phyloP scores from a whole-genome alignment of 1,140 invertebrate species.

The Drosophila elegans region DNA sequence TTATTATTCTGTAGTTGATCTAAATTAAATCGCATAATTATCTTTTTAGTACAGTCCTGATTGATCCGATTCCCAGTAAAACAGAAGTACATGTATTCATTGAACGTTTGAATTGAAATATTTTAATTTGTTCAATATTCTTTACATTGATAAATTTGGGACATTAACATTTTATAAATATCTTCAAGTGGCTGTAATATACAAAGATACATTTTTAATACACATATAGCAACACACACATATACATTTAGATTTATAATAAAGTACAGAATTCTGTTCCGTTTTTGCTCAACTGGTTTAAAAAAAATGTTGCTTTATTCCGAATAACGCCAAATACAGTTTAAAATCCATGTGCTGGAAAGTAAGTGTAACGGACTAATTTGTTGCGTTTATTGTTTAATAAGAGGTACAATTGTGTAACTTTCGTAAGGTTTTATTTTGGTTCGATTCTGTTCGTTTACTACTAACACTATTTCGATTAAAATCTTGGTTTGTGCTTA shows the following conservation, averaged over 20 bases:
- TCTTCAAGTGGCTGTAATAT: slow-evolving; percentile 50
- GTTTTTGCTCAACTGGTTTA: slow-evolving; percentile 20
- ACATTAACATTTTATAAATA: slow-evolving; percentile 67
- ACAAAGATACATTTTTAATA: slow-evolving; percentile 57
- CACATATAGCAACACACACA: slow-evolving; percentile 80
- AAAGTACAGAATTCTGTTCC: slow-evolving; percentile 42
- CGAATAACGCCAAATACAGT: slow-evolving; percentile 9
- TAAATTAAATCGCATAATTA: too few species aligned
- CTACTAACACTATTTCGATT: slow-evolving; percentile 50
- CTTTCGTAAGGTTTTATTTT: slow-evolving; percentile 32
- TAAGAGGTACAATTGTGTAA: slow-evolving; percentile 74
- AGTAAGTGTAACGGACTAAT: slow-evolving; percentile 56
- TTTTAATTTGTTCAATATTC: slow-evolving; percentile 58
- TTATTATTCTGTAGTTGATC: too few species aligned
- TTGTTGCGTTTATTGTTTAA: slow-evolving; percentile 55
- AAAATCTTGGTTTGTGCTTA: slow-evolving; percentile 46
- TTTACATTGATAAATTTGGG: slow-evolving; percentile 65
- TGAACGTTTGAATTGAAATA: slow-evolving; percentile 73
- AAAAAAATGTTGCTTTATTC: slow-evolving; percentile 33
- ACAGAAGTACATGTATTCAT: not conserved
- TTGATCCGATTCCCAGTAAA: not conserved
- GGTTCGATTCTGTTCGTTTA: slow-evolving; percentile 34
- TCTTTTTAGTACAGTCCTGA: too few species aligned
- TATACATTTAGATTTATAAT: slow-evolving; percentile 57
- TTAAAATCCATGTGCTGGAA: slow-evolving; percentile 60